These are phyloP conservation scores for Xenops minutus DNA, from an alignment of 2,797 vertebrate genomes.

Conservation along the genomic window DNA sequence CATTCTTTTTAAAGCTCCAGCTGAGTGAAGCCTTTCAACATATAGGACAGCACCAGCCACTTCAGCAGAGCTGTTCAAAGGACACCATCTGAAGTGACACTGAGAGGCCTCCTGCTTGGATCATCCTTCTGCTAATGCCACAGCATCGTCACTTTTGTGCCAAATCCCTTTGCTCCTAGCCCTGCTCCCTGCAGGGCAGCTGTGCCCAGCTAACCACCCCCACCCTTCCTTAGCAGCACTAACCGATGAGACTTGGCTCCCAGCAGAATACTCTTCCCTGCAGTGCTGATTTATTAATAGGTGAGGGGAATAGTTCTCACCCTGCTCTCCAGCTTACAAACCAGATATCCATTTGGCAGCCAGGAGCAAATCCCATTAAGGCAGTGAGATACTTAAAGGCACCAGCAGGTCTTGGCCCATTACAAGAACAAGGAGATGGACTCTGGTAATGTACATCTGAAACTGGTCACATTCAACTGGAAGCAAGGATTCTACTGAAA, in stretches of 20 bases:
- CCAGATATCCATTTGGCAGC: neutral
- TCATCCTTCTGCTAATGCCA: neutral
- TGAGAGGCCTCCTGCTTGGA: neutral
- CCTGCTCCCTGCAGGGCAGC: neutral
- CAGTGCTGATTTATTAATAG: neutral
- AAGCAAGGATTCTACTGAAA: neutral
- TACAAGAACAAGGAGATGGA: neutral
- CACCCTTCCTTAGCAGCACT: neutral
- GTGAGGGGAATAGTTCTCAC: neutral
- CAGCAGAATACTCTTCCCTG: neutral
- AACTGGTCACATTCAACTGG: neutral
- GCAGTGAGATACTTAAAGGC: neutral
- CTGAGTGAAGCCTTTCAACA: neutral
- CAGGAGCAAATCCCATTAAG: slow-evolving; percentile 2
- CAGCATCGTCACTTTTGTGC: neutral
- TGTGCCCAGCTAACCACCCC: neutral
- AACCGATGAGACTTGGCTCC: neutral
- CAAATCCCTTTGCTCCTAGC: neutral
- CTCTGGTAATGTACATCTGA: neutral
- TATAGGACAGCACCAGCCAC: neutral
- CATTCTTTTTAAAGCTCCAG: neutral
- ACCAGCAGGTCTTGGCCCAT: neutral
- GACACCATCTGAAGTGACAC: neutral
- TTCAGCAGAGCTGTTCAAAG: neutral
- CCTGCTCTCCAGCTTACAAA: neutral